phyloP scores from a whole-genome alignment of 2,888 invertebrate genomes.

The Eupithecia subfuscata region DNA sequence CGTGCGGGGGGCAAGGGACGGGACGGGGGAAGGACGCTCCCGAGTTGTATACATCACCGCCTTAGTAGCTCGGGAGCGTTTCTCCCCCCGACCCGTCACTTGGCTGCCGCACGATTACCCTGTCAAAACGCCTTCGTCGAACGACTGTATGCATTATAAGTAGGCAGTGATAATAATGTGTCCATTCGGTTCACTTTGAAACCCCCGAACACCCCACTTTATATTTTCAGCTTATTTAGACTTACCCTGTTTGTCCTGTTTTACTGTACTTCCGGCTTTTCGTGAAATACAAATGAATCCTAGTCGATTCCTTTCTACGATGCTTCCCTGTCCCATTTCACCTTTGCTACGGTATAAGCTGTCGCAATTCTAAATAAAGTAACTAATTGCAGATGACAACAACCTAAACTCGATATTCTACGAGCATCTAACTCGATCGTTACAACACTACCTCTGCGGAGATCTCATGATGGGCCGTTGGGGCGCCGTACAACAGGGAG shows the following conservation, averaged over 20 bases:
- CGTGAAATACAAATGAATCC: not conserved
- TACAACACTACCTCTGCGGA: slow-evolving; percentile 97
- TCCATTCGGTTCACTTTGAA: not conserved
- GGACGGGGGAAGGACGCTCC: too few species aligned
- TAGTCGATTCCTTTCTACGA: too few species aligned
- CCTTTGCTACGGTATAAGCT: not conserved
- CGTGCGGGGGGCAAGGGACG: too few species aligned
- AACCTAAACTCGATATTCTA: slow-evolving; percentile 99
- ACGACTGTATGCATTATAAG: too few species aligned
- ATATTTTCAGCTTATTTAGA: not conserved
- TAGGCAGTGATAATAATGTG: not conserved
- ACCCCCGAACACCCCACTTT: not conserved
- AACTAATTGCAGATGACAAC: slow-evolving; percentile 91
- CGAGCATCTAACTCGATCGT: slow-evolving; percentile 97
- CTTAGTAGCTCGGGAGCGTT: too few species aligned
- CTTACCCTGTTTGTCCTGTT: not conserved
- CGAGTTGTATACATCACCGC: too few species aligned
- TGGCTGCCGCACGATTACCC: too few species aligned
- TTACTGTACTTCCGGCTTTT: not conserved
- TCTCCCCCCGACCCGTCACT: too few species aligned
- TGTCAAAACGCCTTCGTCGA: too few species aligned
- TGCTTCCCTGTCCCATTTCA: not conserved
- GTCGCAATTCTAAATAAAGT: not conserved
- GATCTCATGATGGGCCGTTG: slow-evolving; percentile 96
- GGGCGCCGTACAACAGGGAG: slow-evolving; percentile 98